Conservation (phyloP, 2,797 vertebrate species). For the Clarias fuscus region DNA sequence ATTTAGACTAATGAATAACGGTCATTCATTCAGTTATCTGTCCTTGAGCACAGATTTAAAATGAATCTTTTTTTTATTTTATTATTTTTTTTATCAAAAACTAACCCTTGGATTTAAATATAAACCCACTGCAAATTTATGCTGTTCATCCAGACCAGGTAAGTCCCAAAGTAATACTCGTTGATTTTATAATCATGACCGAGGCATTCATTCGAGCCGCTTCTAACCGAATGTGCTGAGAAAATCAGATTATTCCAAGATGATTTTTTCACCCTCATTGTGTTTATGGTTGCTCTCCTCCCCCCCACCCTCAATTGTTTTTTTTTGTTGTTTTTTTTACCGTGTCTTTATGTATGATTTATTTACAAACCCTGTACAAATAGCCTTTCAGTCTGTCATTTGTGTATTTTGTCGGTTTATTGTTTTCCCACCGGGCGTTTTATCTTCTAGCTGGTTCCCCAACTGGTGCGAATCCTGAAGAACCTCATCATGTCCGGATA, state of each 20-base stretch:
- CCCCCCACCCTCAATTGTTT: constrained; percentile 7
- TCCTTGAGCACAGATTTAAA: constrained; percentile 9
- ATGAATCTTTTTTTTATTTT: neutral
- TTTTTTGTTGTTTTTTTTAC: neutral
- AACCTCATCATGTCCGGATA: constrained; percentile 99
- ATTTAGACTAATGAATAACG: constrained; percentile 58
- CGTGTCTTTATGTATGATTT: constrained; percentile 17
- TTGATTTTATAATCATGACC: neutral
- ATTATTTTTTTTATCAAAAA: constrained; percentile 10
- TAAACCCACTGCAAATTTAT: neutral
- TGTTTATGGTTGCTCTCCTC: constrained; percentile 30
- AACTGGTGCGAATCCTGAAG: constrained; percentile 99
- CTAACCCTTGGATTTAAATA: constrained; percentile 15
- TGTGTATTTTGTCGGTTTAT: constrained; percentile 42
- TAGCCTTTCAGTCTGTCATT: neutral
- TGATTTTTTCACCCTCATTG: constrained; percentile 51
- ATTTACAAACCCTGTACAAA: neutral
- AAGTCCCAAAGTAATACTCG: neutral
- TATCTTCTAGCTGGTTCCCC: constrained; percentile 90
- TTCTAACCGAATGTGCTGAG: constrained; percentile 34
- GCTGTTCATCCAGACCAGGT: neutral
- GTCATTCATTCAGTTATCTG: constrained; percentile 64
- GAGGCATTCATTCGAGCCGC: constrained; percentile 27
- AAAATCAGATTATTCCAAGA: constrained; percentile 42
- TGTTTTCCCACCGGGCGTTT: constrained; percentile 42